Percentiles rank a stretch among this genome's conserved stretches.
phyloP scores from a whole-genome alignment of 1,140 invertebrate species.

The Zaprionus camerounensis region DNA sequence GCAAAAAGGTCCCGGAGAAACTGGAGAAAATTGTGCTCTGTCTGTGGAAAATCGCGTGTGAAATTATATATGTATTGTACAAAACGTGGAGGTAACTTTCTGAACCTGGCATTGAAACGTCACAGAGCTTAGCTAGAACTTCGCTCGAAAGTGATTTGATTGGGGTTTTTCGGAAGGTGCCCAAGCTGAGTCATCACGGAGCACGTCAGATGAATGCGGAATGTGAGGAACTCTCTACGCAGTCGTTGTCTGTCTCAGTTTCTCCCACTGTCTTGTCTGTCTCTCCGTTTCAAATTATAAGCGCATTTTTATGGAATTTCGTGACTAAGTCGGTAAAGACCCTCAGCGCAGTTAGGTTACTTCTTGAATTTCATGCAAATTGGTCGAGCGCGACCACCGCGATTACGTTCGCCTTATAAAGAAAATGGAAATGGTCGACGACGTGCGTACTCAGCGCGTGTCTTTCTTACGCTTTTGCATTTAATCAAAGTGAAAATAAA shows the following conservation, averaged over 20 bases:
- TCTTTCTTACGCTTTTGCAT: conserved; percentile 69
- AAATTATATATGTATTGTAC: not conserved
- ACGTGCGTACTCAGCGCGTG: conserved; percentile 55
- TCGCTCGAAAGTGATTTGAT: conserved; percentile 15
- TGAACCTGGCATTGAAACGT: conserved; percentile 50
- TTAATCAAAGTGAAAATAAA: conserved; percentile 82
- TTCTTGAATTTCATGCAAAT: conserved; percentile 75
- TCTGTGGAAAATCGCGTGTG: not conserved
- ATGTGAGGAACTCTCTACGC: conserved; percentile 1
- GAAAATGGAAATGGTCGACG: conserved; percentile 29
- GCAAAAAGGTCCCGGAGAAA: conserved; percentile 1
- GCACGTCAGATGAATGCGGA: conserved; percentile 14
- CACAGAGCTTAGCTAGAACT: conserved; percentile 54
- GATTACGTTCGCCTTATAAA: conserved; percentile 62
- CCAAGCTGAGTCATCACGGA: conserved; percentile 47
- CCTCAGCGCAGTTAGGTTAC: conserved; percentile 26
- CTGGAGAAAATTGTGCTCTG: conserved; percentile 5
- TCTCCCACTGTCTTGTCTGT: not conserved
- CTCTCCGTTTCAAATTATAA: conserved; percentile 44
- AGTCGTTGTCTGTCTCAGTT: not conserved
- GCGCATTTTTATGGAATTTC: conserved; percentile 58
- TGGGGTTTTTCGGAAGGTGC: not conserved
- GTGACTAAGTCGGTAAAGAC: conserved; percentile 69
- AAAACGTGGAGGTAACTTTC: not conserved
- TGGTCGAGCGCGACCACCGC: conserved; percentile 19